Evolutionary conservation across 2,113 vertebrate species (phyloP).

Genomic region (Ptilonorhynchus violaceus): DNA sequence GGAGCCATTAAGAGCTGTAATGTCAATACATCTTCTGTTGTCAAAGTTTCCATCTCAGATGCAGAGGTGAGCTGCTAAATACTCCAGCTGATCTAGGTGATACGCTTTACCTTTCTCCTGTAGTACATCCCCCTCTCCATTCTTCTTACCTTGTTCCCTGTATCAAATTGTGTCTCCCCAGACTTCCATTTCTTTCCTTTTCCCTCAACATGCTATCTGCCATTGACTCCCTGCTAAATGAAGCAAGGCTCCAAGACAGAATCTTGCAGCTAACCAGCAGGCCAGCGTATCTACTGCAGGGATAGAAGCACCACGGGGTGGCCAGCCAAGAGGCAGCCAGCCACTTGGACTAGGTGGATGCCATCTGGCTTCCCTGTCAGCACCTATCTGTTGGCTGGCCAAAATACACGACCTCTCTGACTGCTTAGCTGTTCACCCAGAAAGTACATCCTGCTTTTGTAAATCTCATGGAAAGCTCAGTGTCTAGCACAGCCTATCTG

Average conservation of each 20-base stretch:
- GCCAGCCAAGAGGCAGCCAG: background rate
- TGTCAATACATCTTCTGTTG: background rate
- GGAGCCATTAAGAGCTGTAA: background rate
- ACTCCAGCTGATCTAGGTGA: background rate
- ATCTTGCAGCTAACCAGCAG: background rate
- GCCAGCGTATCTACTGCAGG: background rate
- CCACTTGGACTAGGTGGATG: background rate
- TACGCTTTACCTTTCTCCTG: background rate
- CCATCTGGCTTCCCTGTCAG: background rate
- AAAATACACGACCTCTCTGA: background rate
- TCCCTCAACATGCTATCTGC: accelerated
- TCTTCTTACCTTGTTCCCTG: background rate
- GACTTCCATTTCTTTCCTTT: background rate
- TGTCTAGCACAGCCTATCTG: background rate
- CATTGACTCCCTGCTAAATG: background rate
- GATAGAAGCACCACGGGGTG: background rate
- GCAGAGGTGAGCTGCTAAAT: background rate
- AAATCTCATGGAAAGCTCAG: background rate
- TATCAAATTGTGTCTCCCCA: background rate
- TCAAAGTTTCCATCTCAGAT: background rate
- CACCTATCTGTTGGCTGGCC: background rate
- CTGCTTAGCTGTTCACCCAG: background rate
- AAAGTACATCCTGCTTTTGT: background rate
- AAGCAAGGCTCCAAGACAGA: background rate
- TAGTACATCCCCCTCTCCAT: background rate